These are phyloP conservation scores for Catharus minimus DNA, from an alignment of 2,113 vertebrate genomes.

Conservation along the genomic window DNA sequence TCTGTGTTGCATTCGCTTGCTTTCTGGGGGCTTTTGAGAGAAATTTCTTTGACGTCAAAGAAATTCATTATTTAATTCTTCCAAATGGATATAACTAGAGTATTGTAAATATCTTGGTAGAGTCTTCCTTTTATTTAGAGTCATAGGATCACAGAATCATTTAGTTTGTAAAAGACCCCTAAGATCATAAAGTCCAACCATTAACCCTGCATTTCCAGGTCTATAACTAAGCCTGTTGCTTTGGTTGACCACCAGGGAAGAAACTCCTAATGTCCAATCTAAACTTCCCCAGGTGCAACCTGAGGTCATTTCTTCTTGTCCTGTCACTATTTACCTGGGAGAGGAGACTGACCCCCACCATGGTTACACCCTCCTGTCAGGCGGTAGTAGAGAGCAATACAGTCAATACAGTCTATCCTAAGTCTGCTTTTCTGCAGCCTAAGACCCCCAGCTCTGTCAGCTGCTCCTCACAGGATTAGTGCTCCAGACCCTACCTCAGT, in stretches of 20 bases:
- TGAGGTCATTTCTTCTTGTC: neutral
- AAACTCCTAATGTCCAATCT: neutral
- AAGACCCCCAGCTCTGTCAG: neutral
- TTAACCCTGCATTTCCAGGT: neutral
- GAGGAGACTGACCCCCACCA: accelerated
- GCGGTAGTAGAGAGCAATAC: accelerated
- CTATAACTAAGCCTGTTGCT: neutral
- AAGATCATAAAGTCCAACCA: accelerated
- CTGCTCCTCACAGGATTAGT: neutral
- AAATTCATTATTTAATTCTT: neutral
- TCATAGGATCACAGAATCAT: neutral
- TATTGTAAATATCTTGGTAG: neutral
- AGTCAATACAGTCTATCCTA: accelerated
- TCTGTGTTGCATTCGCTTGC: neutral
- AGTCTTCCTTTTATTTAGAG: neutral
- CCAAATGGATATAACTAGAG: neutral
- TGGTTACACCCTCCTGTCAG: neutral
- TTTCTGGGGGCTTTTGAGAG: neutral
- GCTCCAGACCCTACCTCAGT: neutral
- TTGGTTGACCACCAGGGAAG: accelerated
- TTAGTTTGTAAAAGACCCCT: neutral
- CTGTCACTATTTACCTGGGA: neutral
- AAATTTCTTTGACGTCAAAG: neutral
- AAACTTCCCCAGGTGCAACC: neutral
- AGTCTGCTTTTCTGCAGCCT: neutral